Evolutionary conservation across 1,140 invertebrate species (phyloP), one percentile per base, ranked within the genome.

Genomic region (Sycobia sp.): DNA sequence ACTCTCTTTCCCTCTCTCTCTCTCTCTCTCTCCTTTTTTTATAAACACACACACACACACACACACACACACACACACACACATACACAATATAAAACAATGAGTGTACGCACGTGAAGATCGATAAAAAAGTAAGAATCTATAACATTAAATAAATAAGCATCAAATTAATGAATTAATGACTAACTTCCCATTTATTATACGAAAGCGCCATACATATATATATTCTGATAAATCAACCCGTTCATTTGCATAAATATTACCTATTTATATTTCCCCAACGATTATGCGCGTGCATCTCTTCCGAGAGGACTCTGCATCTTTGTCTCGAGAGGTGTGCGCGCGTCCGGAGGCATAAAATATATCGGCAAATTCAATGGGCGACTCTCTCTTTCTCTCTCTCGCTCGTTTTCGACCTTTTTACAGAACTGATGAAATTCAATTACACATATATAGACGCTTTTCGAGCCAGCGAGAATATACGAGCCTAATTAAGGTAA

Each of bases 401-500:
- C 3, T 38, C 16, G 22, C 25, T 25, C 9, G 22, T 13, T 13
- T 46, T 46, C 20, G 10, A 27, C 16, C 1, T 18, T 4, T 29
- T n/a, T n/a, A n/a, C n/a, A n/a, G n/a, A n/a, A 46, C 13, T 3
- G 20, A 23, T 25, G 18, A 13, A 22, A 47, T 41, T 36, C 18
- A 36, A 50, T 50, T 44, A 41, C 44, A n/a, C n/a, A n/a, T n/a
- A n/a, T n/a, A n/a, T n/a, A n/a, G n/a, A n/a, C 49, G 3, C 29
- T 1, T 36, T 14, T 38, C 7, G 16, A 13, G n/a, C n/a, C n/a
- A n/a, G n/a, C 11, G 39, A 54, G 38, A 41, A 47, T 1, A 23
- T 49, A 62, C n/a, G 9, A 23, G 39, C 36, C 43, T 41, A 55
- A 39, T 62, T 47, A 49, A 47, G 44, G 49, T 36, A 55, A 56